Evolutionary conservation across 2,888 invertebrate species (phyloP), one percentile per base, ranked within the genome.

Genomic region (Pasiphila rectangulata): DNA sequence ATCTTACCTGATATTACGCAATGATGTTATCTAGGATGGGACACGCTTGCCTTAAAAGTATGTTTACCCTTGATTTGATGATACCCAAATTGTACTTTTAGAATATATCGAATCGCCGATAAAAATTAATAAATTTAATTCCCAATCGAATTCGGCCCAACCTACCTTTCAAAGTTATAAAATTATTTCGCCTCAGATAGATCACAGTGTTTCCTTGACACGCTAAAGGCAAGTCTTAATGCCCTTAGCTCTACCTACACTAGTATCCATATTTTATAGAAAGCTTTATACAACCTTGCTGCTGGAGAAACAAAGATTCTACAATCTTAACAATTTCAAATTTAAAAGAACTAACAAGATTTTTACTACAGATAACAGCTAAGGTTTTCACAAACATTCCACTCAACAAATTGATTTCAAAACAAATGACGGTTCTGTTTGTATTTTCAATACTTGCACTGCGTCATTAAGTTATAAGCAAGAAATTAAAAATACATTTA

Each of bases 401-500:
- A 4, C 4, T 24, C 24, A 4, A n/a, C 10, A 9, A 9, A 24
- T 10, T 12, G 12, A 25, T 12, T 12, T 9, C 10, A 25, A 25
- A 12, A 12, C 12, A 9, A 12, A 24, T 10, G 24, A 24, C 3
- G 9, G 3, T 9, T 4, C 5, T 0, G 1, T 7, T 29, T 29
- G 6, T 16, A 17, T 32, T 23, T n/a, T 23, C 21, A 21, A 10
- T 10, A 38, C 19, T 30, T 30, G 3, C 5, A 20, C 19, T 35
- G 29, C 36, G 38, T 48, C 21, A 23, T 41, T 13, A 44, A 46
- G 25, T 36, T 29, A 37, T 20, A 35, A 48, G 30, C 47, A 51
- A 51, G 29, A 44, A 38, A 51, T 41, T 25, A 44, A 49, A 52
- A 56, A 51, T 27, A 46, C 47, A 56, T 47, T 46, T 51, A 56